phyloP scores from a whole-genome alignment of 2,113 vertebrate genomes.

The Sardina pilchardus region DNA sequence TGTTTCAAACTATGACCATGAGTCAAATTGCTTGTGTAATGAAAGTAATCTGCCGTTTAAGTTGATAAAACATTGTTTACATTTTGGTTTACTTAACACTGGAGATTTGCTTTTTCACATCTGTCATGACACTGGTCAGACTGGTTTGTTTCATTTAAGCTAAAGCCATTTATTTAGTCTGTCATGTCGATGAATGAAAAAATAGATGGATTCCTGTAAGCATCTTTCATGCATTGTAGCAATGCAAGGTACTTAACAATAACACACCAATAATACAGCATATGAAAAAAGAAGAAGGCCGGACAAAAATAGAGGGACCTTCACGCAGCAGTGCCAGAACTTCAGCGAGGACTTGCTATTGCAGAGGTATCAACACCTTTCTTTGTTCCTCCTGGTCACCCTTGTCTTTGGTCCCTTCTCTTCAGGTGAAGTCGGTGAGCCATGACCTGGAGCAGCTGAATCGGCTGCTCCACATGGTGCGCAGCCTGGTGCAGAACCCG shows the following conservation, averaged over 20 bases:
- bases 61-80: too few species aligned
- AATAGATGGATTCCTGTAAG: too few species aligned
- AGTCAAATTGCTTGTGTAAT: background rate
- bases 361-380: background rate
- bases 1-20: background rate
- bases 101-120: too few species aligned
- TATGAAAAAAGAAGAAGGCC: too few species aligned
- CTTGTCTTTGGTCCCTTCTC: background rate
- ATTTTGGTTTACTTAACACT: background rate
- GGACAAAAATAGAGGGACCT: background rate
- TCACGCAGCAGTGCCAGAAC: background rate
- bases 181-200: too few species aligned
- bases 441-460: constrained; percentile 90
- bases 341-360: background rate
- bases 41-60: too few species aligned
- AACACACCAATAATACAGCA: too few species aligned
- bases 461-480: constrained; percentile 86
- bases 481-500: constrained; percentile 87
- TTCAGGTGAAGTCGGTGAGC: constrained; percentile 89
- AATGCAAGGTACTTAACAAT: too few species aligned
- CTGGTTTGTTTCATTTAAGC: background rate
- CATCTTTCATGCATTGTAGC: too few species aligned
- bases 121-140: background rate
- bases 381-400: background rate
- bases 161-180: too few species aligned